A percentile compares a stretch with the other conserved stretches of the same genome.
Evolutionary conservation across 2,888 invertebrate genomes (phyloP).

Genomic region (Philopedon plagiatum): DNA sequence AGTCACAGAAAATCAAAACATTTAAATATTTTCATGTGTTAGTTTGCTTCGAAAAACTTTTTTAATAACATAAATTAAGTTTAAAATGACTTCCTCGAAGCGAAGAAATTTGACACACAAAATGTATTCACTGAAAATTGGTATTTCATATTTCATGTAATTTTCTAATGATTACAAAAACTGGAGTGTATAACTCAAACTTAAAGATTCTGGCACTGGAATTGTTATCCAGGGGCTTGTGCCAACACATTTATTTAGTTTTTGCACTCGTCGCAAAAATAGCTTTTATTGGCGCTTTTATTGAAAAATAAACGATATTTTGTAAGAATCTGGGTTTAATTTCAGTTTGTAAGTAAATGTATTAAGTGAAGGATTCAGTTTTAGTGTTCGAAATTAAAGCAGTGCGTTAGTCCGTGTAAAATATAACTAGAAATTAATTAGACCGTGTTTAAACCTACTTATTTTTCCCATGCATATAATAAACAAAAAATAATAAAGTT

Average conservation of each 20-base stretch:
- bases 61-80: no score
- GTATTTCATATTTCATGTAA: background rate
- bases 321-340: background rate
- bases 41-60: no score
- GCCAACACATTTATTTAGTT: conserved; percentile 11
- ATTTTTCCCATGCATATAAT: no score
- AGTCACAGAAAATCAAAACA: no score
- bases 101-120: no score
- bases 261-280: conserved; percentile 13
- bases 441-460: background rate
- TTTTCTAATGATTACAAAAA: conserved; percentile 2
- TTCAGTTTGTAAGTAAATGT: background rate
- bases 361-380: conserved; percentile 3
- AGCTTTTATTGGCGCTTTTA: conserved; percentile 1
- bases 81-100: no score
- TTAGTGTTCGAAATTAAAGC: background rate
- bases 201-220: background rate
- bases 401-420: background rate
- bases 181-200: background rate
- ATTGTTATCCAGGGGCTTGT: background rate
- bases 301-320: background rate
- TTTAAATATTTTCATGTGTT: no score
- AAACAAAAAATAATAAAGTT: no score
- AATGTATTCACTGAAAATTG: no score
- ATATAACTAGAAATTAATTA: background rate